Conservation (phyloP, 2,888 invertebrate genomes). For the Athalia rosae region DNA sequence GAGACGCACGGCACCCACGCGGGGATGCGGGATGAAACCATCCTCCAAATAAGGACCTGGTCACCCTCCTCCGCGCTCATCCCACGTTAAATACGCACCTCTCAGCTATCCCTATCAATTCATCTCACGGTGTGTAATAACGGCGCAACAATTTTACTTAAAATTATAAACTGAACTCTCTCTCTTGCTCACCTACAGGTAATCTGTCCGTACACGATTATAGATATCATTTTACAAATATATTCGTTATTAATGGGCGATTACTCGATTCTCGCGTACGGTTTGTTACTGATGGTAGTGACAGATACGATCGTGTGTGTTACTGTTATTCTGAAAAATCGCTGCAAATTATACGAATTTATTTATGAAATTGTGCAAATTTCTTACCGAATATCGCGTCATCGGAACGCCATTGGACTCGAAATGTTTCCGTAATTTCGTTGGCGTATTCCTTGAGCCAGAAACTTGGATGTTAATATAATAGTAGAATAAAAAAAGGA, state of each 20-base stretch:
- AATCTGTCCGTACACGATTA: not conserved
- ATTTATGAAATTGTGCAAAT: not conserved
- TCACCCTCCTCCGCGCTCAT: conserved; percentile 39
- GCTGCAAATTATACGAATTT: not conserved
- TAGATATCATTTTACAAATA: not conserved
- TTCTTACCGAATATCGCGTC: conserved; percentile 37
- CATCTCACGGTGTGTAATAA: conserved; percentile 25
- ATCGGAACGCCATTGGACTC: conserved; percentile 35
- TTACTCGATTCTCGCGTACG: too few relatives aligned
- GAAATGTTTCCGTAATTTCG: too few relatives aligned
- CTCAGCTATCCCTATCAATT: conserved; percentile 10
- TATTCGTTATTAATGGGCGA: not conserved
- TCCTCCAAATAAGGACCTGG: conserved; percentile 38
- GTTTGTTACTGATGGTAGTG: too few relatives aligned
- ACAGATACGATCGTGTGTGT: too few relatives aligned
- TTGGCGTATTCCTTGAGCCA: too few relatives aligned
- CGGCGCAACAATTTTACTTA: conserved; percentile 9
- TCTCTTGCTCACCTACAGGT: not conserved
- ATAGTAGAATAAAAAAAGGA: not conserved
- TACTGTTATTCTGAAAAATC: not conserved
- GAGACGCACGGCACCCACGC: conserved; percentile 25
- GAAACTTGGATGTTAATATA: conserved; percentile 7
- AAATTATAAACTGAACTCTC: conserved; percentile 23
- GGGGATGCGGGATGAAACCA: conserved; percentile 41
- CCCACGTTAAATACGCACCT: conserved; percentile 33